Conservation (phyloP, 2,113 vertebrate species). For the Lasiurus borealis region DNA sequence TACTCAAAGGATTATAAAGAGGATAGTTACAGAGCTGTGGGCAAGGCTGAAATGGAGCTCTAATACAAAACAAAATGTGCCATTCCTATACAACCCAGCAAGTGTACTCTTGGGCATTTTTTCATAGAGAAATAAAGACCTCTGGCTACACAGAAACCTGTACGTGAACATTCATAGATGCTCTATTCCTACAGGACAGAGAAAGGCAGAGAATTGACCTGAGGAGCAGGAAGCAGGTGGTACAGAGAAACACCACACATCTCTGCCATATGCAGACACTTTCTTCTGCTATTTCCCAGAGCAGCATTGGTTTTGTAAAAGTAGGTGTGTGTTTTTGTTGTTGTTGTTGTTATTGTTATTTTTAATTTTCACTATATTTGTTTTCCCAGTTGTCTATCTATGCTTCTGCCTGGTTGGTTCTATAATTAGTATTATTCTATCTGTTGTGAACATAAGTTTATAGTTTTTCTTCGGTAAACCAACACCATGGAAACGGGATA, state of each 20-base stretch:
- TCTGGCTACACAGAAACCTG: not conserved
- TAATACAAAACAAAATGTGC: not conserved
- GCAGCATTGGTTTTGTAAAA: not conserved
- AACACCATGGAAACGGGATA: not conserved
- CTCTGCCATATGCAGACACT: not conserved
- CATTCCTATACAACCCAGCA: not conserved
- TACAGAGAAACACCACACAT: not conserved
- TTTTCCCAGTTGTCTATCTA: not conserved
- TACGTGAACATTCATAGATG: not conserved
- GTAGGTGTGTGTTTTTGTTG: no score
- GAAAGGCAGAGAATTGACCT: not conserved
- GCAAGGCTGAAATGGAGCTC: not conserved
- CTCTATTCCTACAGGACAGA: not conserved
- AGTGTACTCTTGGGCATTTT: not conserved
- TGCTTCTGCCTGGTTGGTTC: not conserved
- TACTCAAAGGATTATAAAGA: not conserved
- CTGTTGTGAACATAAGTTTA: not conserved
- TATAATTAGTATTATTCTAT: constrained; percentile 47
- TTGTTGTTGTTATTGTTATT: not conserved
- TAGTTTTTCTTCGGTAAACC: not conserved
- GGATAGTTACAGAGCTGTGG: not conserved
- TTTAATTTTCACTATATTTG: not conserved
- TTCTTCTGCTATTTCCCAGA: not conserved
- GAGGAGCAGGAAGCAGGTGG: not conserved
- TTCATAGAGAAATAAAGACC: constrained; percentile 15